A percentile compares a stretch with the other conserved stretches of the same genome.
Conservation (phyloP, 2,888 invertebrate species). For the Bruchidius siliquastri region DNA sequence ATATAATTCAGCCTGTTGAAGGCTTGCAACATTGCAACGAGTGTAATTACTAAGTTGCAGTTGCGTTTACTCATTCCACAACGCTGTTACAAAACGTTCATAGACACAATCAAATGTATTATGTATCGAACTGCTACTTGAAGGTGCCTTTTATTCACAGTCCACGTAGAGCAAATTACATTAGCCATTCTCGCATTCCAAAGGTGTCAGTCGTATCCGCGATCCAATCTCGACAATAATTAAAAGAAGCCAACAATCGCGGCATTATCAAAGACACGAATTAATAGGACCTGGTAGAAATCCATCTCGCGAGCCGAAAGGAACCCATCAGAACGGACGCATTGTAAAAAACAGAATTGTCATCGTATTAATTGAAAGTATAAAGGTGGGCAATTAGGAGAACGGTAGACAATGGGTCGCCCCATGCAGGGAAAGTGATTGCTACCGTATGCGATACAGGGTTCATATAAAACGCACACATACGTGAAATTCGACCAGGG, state of each 20-base stretch:
- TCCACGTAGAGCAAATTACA: not conserved
- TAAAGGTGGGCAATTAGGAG: constrained; percentile 59
- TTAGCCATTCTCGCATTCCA: not conserved
- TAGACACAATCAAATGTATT: not conserved
- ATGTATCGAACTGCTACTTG: not conserved
- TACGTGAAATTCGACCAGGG: not conserved
- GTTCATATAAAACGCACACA: not conserved
- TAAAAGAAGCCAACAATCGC: not conserved
- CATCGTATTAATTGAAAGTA: constrained; percentile 64
- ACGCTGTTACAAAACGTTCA: not conserved
- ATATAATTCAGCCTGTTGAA: not conserved
- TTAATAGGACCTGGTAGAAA: not conserved
- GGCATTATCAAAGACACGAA: not conserved
- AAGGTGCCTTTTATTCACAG: not conserved
- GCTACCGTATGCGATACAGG: constrained; percentile 37
- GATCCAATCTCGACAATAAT: not conserved
- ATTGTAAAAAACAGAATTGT: constrained; percentile 54
- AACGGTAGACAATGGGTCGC: constrained; percentile 37
- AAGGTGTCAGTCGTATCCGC: not conserved
- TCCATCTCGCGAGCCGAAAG: constrained; percentile 9
- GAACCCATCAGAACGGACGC: constrained; percentile 19
- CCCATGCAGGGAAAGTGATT: constrained; percentile 40
- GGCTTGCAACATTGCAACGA: not conserved
- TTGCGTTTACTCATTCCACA: no score
- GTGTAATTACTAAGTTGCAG: not conserved